phyloP scores from a whole-genome alignment of 2,113 vertebrate genomes.

The Mesitornis unicolor region DNA sequence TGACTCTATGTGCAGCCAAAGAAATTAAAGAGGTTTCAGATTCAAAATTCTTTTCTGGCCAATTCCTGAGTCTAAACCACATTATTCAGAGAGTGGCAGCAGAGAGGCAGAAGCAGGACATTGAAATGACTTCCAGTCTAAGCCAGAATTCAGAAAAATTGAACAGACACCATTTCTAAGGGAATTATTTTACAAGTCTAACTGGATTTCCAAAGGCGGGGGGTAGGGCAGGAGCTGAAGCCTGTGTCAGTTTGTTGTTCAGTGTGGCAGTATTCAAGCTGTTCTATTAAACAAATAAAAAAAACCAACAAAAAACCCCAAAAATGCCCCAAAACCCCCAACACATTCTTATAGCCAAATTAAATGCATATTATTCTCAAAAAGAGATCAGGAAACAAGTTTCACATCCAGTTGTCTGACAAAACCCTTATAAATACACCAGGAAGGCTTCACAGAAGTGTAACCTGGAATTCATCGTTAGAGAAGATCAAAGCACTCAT shows the following conservation, averaged over 20 bases:
- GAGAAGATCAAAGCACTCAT: not conserved
- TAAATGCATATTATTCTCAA: not conserved
- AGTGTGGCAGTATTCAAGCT: not conserved
- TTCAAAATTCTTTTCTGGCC: not conserved
- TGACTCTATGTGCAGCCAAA: constrained; percentile 37
- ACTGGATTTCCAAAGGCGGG: not conserved
- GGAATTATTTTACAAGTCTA: constrained; percentile 21
- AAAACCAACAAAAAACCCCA: not conserved
- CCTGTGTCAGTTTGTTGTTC: not conserved
- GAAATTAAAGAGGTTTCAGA: not conserved
- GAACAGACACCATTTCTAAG: not conserved
- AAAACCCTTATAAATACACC: not conserved
- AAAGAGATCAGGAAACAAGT: not conserved
- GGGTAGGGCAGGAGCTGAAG: not conserved
- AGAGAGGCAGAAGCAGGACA: not conserved
- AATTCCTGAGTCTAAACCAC: not conserved
- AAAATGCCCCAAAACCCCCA: not conserved
- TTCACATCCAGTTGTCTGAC: not conserved
- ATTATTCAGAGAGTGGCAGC: not conserved
- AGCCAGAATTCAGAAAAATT: not conserved
- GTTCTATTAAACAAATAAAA: not conserved
- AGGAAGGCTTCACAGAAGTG: not conserved
- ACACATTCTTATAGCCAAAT: not conserved
- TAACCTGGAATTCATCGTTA: not conserved
- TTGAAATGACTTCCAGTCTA: not conserved